These are phyloP conservation scores for Papilio glaucus DNA, from an alignment of 1,140 invertebrate genomes.

Conservation along the genomic window DNA sequence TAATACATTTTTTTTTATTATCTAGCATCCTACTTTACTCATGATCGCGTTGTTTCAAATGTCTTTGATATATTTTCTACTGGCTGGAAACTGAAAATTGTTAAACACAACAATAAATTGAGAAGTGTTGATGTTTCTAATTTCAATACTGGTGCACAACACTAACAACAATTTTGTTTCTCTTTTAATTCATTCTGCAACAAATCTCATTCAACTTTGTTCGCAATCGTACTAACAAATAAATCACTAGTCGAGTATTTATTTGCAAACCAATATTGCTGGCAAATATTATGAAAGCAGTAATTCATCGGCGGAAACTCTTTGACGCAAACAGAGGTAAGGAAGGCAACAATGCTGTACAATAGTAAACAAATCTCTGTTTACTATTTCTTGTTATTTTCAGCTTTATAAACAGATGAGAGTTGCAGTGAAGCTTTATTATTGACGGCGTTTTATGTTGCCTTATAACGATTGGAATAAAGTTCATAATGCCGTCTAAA, in stretches of 20 bases:
- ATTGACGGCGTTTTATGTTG: conserved; percentile 15
- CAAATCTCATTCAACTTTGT: conserved; percentile 28
- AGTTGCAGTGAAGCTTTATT: conserved; percentile 47
- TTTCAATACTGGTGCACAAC: neutral
- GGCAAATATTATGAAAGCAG: conserved; percentile 34
- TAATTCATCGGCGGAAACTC: conserved; percentile 31
- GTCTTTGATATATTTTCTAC: neutral
- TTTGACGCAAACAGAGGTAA: conserved; percentile 26
- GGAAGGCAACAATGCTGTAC: conserved; percentile 45
- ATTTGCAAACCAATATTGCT: conserved; percentile 37
- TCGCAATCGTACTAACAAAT: conserved; percentile 23
- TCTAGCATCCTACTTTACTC: no score
- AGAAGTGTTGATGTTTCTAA: neutral
- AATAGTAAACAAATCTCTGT: conserved; percentile 62
- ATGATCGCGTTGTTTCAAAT: no score
- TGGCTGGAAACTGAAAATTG: neutral
- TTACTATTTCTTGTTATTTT: conserved; percentile 67
- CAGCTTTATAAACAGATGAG: conserved; percentile 59
- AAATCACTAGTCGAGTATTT: conserved; percentile 33
- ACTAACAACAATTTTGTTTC: conserved; percentile 3
- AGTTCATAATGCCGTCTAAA: neutral
- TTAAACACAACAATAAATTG: neutral
- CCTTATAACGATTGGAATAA: conserved; percentile 14
- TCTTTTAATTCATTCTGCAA: conserved; percentile 11
- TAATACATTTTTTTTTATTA: no score